Evolutionary conservation across 1,140 invertebrate species (phyloP), one percentile per base, ranked within the genome.

Genomic region (Camponotus pennsylvanicus): DNA sequence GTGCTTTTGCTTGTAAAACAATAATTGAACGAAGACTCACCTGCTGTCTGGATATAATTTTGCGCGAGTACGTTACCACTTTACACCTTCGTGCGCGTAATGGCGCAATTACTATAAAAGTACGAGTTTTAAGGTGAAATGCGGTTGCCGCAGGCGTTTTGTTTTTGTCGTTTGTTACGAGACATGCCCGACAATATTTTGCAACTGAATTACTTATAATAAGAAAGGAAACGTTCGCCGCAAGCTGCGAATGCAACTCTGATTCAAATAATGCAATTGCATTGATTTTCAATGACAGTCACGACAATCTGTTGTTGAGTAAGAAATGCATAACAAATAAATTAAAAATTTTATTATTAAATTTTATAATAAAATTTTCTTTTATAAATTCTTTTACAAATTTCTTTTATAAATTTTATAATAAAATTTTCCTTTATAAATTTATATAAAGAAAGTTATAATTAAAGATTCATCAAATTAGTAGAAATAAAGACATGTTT

Each of bases 101-200:
- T 88, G 76, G 49, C 63, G 87, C 76, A 88, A 78, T 55, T 69
- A 21, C 4, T 52, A 21, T 67, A 64, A 79, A 79, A 69, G 42
- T 79, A 83, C 40, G 49, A 66, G 49, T 63, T 85, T 88, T 64
- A 21, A 71, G 37, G 34, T 8, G 45, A 70, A 57, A 80, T 73
- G 52, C 71, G 59, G 73, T 21, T n/a, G 52, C 45, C 40, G 49
- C 42, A 32, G 27, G 55, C 49, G 37, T 52, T 55, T 66, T 79
- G 61, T 85, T 88, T 88, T 88, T 85, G 67, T 67, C 27, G 13
- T 80, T 71, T 49, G 18, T 88, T 88, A 61, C 86, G 42, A 88
- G 83, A 79, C 37, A 27, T 34, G 13, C 37, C 63, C 71, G 64
- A 49, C 45, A 45, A 15, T 80, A 63, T 79, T 66, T 73, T 78